Conservation (phyloP, 2,797 vertebrate genomes). For the Protonibea diacanthus region DNA sequence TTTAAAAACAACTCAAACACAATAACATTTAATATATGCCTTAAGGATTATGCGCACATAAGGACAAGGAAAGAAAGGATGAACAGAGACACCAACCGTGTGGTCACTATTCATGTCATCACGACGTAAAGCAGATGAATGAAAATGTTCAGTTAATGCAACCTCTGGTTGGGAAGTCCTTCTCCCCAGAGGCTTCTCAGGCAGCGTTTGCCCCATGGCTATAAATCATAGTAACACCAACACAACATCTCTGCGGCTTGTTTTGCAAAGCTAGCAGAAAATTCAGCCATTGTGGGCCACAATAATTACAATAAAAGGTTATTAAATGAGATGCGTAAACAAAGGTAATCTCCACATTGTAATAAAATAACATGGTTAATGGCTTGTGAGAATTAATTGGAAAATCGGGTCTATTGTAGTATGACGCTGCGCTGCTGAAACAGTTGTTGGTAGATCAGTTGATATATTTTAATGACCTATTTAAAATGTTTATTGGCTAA, state of each 20-base stretch:
- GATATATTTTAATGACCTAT: conserved; percentile 10
- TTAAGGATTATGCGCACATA: no score
- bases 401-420: background rate
- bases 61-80: no score
- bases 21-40: no score
- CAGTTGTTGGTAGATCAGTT: conserved; percentile 3
- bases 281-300: background rate
- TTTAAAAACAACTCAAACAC: no score
- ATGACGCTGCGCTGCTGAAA: background rate
- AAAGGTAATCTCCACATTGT: conserved; percentile 1
- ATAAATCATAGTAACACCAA: conserved; percentile 17
- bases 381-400: conserved; percentile 3
- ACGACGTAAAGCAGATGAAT: no score
- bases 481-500: conserved; percentile 9
- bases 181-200: background rate
- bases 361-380: conserved; percentile 21
- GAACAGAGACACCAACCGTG: no score
- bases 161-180: no score
- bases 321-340: conserved; percentile 22
- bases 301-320: conserved; percentile 29
- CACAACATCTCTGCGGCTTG: conserved; percentile 5
- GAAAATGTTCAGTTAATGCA: no score
- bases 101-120: no score
- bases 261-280: conserved; percentile 11
- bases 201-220: background rate